phyloP scores from a whole-genome alignment of 2,113 vertebrate genomes.

The Rattus norvegicus region GRCr8 NC_086037.1:64907501-64908000 shows the following conservation, averaged over 20 bases:
- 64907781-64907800: neutral
- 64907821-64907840: neutral
- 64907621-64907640: neutral
- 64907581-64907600: neutral
- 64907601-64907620: neutral
- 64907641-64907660: neutral
- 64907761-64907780: neutral
- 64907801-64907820: neutral
- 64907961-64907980: neutral
- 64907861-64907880: neutral
- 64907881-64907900: neutral
- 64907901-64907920: neutral
- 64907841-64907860: neutral
- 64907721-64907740: neutral
- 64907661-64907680: neutral
- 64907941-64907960: neutral
- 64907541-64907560: neutral
- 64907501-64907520: conserved; percentile 7
- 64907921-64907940: neutral
- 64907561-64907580: neutral
- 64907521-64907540: conserved; percentile 1
- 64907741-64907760: neutral
- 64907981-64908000: neutral
- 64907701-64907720: no score
- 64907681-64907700: neutral